These are phyloP conservation scores for Antheraea assamensis DNA, from an alignment of 2,888 invertebrate genomes.

Conservation along the genomic window DNA sequence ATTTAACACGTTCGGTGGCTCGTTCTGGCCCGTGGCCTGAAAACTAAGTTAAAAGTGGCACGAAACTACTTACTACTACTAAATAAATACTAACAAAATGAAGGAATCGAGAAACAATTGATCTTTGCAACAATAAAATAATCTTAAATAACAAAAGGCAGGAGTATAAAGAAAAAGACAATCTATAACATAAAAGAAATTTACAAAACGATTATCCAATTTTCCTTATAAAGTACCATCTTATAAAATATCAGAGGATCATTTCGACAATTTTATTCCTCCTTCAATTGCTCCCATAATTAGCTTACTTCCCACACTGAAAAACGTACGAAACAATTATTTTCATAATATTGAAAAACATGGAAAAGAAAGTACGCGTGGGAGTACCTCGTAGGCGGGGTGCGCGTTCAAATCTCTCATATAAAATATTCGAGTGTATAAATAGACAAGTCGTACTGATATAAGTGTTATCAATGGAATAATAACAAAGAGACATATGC, in stretches of 20 bases:
- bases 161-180: no score
- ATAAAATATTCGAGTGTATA: not conserved
- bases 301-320: not conserved
- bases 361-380: not conserved
- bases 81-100: no score
- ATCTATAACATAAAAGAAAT: no score
- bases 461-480: not conserved
- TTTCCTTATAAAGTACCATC: not conserved
- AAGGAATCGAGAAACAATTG: no score
- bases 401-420: not conserved
- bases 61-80: no score
- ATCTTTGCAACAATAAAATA: no score
- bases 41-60: no score
- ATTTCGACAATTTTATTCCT: not conserved
- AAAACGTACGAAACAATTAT: not conserved
- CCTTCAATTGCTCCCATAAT: not conserved
- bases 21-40: no score
- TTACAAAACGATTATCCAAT: no score
- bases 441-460: not conserved
- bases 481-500: constrained; percentile 25
- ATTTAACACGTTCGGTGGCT: no score
- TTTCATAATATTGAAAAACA: not conserved
- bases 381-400: not conserved
- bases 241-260: not conserved
- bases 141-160: no score